Conservation (phyloP, 2,113 vertebrate species). For the Alectura lathami region DNA sequence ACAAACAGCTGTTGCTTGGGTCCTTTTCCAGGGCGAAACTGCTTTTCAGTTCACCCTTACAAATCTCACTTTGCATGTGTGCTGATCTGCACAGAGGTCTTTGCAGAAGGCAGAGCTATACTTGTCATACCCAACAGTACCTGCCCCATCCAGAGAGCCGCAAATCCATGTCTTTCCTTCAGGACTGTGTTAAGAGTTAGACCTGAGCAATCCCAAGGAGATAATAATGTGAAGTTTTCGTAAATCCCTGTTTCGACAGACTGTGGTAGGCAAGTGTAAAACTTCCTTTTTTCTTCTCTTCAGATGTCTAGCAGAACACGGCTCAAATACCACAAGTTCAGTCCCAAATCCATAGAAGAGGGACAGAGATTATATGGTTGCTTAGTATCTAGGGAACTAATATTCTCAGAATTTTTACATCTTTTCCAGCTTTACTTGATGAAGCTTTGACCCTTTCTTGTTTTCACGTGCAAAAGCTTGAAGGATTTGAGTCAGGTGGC, state of each 20-base stretch:
- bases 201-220: not conserved
- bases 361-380: not conserved
- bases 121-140: not conserved
- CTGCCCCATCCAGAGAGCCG: not conserved
- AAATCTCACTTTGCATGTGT: not conserved
- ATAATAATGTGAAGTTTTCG: not conserved
- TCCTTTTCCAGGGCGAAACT: conserved; percentile 17
- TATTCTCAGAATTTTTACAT: not conserved
- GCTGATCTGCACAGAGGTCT: conserved; percentile 22
- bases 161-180: conserved; percentile 4
- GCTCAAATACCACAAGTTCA: not conserved
- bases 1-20: conserved; percentile 5
- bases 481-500: not conserved
- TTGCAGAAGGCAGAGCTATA: conserved; percentile 19
- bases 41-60: conserved; percentile 29
- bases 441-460: conserved; percentile 13
- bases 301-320: not conserved
- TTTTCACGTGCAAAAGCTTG: not conserved
- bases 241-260: not conserved
- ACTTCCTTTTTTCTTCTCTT: not conserved
- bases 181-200: not conserved
- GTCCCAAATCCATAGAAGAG: not conserved
- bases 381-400: not conserved
- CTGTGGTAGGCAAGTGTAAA: not conserved
- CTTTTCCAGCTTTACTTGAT: conserved; percentile 23